A percentile compares a stretch with the other conserved stretches of the same genome.
Conservation (phyloP, 2,888 invertebrate species). For the Bugula neritina region DNA sequence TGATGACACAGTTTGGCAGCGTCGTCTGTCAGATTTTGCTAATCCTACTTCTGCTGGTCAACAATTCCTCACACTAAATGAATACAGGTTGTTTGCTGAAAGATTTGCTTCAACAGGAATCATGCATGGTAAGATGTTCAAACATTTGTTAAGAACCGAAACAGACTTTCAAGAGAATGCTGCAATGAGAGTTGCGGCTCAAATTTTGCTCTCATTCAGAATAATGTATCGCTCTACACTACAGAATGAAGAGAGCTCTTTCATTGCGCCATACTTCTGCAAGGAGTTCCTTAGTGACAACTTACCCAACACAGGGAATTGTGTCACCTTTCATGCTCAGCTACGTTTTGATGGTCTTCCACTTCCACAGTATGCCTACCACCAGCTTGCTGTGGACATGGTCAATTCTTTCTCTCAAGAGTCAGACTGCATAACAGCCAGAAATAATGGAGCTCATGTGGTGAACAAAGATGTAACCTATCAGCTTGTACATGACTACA, state of each 20-base stretch:
- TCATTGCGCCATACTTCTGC: background rate
- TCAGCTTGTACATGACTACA: background rate
- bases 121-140: background rate
- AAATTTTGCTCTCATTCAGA: background rate
- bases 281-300: background rate
- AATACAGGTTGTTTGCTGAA: background rate
- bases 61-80: background rate
- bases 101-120: background rate
- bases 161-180: background rate
- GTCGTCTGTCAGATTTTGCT: background rate
- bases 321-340: background rate
- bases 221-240: background rate
- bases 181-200: background rate
- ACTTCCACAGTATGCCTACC: background rate
- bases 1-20: background rate
- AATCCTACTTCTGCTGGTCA: background rate
- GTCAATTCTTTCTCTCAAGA: no score
- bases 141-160: background rate
- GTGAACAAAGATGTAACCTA: background rate
- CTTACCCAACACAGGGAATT: background rate
- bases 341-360: background rate
- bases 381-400: background rate
- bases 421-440: no score
- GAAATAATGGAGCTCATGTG: background rate
- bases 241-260: background rate